These are phyloP conservation scores for Centruroides sculpturatus DNA, from an alignment of 1,140 invertebrate species.

Conservation along the genomic window DNA sequence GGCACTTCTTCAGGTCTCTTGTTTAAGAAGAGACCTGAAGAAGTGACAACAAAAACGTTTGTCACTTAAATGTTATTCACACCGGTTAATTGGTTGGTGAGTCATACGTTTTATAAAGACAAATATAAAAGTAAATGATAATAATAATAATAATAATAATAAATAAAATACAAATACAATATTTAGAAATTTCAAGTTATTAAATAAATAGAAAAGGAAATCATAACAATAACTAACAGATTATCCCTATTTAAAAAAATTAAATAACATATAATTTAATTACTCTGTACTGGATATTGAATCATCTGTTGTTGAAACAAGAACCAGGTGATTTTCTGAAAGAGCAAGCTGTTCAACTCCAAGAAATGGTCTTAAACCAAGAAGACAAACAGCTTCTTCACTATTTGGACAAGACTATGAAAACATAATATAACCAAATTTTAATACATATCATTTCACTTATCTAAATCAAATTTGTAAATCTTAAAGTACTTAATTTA, in stretches of 20 bases:
- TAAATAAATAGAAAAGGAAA: background rate
- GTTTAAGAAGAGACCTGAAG: no score
- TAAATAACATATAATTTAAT: slow-evolving; percentile 12
- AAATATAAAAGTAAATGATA: no score
- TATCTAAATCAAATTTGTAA: no score
- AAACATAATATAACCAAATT: slow-evolving; percentile 4
- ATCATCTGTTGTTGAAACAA: slow-evolving; percentile 41
- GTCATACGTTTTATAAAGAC: no score
- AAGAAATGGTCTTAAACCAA: slow-evolving; percentile 54
- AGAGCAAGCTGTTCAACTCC: slow-evolving; percentile 48
- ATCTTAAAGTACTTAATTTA: no score
- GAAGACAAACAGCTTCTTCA: slow-evolving; percentile 49
- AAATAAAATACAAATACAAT: no score
- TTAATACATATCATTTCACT: background rate
- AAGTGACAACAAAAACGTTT: no score
- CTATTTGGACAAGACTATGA: slow-evolving; percentile 40
- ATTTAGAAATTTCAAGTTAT: no score
- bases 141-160: no score
- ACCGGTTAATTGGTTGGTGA: no score
- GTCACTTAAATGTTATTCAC: no score
- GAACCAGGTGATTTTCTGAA: slow-evolving; percentile 43
- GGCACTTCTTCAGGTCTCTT: no score
- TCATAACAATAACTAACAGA: background rate
- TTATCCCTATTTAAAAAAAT: background rate
- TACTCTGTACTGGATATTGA: slow-evolving; percentile 29